These are phyloP conservation scores for Cyanistes caeruleus DNA, from an alignment of 2,113 vertebrate genomes.

Conservation along the genomic window DNA sequence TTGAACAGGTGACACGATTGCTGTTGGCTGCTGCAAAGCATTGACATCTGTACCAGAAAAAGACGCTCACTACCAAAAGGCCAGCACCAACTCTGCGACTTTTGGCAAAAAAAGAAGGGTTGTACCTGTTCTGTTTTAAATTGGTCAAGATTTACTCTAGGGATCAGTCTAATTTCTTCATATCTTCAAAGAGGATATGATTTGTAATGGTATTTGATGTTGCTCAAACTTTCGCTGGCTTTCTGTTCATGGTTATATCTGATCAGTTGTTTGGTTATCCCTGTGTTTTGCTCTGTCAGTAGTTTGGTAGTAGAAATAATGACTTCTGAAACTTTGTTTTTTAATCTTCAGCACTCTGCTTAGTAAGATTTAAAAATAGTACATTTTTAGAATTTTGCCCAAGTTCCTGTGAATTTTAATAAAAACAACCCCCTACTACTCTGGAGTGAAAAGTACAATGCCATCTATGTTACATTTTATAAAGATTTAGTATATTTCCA, in stretches of 20 bases:
- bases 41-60: conserved; percentile 8
- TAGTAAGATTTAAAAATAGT: neutral
- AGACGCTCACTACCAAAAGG: rapidly evolving
- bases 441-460: neutral
- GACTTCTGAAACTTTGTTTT: neutral
- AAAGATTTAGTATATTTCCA: neutral
- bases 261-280: neutral
- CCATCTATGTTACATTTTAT: neutral
- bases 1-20: neutral
- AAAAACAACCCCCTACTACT: neutral
- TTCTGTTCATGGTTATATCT: neutral
- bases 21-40: neutral
- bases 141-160: neutral
- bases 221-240: neutral
- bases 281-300: neutral
- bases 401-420: neutral
- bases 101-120: neutral
- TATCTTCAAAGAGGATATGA: neutral
- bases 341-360: neutral
- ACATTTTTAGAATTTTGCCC: neutral
- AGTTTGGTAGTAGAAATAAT: neutral
- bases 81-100: neutral
- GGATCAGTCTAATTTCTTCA: neutral
- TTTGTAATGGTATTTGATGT: neutral
- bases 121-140: neutral